phyloP scores from a whole-genome alignment of 2,888 invertebrate species.

The Cataglyphis cursor region DNA sequence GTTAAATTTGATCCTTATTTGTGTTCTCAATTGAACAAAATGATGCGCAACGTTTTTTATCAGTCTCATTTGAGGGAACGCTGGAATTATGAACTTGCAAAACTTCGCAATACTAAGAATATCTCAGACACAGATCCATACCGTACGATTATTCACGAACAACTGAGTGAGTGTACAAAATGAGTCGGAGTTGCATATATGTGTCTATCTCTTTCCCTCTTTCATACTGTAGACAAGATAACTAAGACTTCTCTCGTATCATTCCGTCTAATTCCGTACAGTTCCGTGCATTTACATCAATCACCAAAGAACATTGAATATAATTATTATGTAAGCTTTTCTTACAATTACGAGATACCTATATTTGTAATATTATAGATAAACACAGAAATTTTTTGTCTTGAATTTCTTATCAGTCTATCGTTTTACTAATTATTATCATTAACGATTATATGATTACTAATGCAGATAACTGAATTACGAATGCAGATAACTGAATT shows the following conservation, averaged over 20 bases:
- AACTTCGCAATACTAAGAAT: conserved; percentile 8
- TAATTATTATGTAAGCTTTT: not conserved
- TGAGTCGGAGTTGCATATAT: not conserved
- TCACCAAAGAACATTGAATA: not conserved
- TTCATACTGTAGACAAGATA: not conserved
- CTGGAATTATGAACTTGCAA: not conserved
- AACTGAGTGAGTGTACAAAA: not conserved
- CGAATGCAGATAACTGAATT: not conserved
- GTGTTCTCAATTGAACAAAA: not conserved
- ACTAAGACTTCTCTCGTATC: not conserved
- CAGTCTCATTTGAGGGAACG: not conserved
- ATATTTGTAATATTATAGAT: not conserved
- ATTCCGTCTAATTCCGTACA: conserved; percentile 1
- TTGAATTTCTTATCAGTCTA: not conserved
- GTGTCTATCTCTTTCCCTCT: not conserved
- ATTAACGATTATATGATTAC: not conserved
- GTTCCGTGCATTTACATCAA: not conserved
- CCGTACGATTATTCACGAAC: not conserved
- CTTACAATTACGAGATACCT: not conserved
- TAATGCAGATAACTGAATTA: not conserved
- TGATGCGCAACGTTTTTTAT: not conserved
- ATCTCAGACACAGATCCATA: not conserved
- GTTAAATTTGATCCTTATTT: not conserved
- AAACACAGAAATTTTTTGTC: not conserved
- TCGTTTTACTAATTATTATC: not conserved